Evolutionary conservation across 2,113 vertebrate genomes (phyloP).

Genomic region (Platanista minor): DNA sequence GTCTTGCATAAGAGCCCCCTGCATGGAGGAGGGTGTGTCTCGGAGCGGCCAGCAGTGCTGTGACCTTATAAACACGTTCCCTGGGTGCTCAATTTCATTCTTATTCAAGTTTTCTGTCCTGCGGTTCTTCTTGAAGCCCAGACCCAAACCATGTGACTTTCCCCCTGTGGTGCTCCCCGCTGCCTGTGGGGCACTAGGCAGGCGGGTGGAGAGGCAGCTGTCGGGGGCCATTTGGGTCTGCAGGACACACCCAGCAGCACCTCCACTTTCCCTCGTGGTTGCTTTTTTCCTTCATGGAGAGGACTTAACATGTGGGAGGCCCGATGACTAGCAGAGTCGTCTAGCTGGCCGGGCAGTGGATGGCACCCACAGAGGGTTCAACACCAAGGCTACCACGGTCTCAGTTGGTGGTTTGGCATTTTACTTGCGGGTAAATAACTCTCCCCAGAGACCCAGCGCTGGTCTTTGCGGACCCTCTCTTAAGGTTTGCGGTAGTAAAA

Average conservation of each 20-base stretch:
- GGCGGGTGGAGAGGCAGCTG: accelerated
- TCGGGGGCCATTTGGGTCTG: background rate
- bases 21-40: background rate
- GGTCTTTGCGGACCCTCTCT: background rate
- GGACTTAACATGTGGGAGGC: background rate
- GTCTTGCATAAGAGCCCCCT: background rate
- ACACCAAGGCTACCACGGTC: accelerated
- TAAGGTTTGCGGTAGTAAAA: background rate
- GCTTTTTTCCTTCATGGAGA: background rate
- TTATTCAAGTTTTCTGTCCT: background rate
- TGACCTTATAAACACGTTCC: background rate
- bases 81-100: background rate
- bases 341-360: accelerated
- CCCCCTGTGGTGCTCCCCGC: accelerated
- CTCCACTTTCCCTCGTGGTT: background rate
- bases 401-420: background rate
- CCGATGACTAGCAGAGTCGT: accelerated
- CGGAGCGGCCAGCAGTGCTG: background rate
- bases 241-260: background rate
- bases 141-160: background rate
- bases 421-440: background rate
- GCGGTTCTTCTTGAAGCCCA: background rate
- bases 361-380: background rate
- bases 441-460: background rate
- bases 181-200: accelerated